Base-by-base conservation (phyloP, 2,888 invertebrate genomes). In the Tetrapedia diversipes region DNA sequence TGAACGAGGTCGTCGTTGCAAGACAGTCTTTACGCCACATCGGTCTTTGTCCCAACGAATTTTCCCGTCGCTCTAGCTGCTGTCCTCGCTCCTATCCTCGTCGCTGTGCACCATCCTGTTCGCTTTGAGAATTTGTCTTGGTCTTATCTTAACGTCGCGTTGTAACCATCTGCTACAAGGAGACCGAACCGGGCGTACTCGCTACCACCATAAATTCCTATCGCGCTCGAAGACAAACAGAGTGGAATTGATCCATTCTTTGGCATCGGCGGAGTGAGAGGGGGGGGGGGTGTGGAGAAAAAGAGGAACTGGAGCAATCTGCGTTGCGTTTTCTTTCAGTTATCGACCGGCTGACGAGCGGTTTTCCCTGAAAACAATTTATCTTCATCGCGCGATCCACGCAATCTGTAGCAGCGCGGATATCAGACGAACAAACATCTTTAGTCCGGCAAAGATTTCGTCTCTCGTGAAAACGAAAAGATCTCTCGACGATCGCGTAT, bases 181-280 rank as follows among this genome's bases (percentile, higher is more conserved):
- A 37, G 49, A 71, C 37, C 66, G 61, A 49, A 45, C 69, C 41
- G 43, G 43, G 68, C 65, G 67, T 70, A 47, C 68, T 70, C 59
- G 53, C 63, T 68, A 77, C 74, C 76, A 77, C 77, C 75, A 81
- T 86, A 86, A 86, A 86, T 86, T 83, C 81, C 70, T 79, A 82
- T 86, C 79, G 54, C 68, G 83, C 66, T 83, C 82, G 80, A 84
- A 83, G 78, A 76, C 84, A 87, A 86, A 83, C 87, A 82, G 81
- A 80, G 78, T 83, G 82, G 82, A 86, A 86, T 87, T 86, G 86
- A 86, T 86, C 81, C 82, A 76, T 83, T 87, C 77, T 85, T 81
- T 76, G 24, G 39, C 39, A 54, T 61, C 56, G 11, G 14, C n/a
- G n/a, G n/a, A n/a, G n/a, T n/a, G n/a, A n/a, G n/a, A n/a, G n/a